Percentiles rank a stretch among this genome's conserved stretches.
These are phyloP conservation scores for Pica pica DNA, from an alignment of 2,113 vertebrate species.

Conservation along the genomic window DNA sequence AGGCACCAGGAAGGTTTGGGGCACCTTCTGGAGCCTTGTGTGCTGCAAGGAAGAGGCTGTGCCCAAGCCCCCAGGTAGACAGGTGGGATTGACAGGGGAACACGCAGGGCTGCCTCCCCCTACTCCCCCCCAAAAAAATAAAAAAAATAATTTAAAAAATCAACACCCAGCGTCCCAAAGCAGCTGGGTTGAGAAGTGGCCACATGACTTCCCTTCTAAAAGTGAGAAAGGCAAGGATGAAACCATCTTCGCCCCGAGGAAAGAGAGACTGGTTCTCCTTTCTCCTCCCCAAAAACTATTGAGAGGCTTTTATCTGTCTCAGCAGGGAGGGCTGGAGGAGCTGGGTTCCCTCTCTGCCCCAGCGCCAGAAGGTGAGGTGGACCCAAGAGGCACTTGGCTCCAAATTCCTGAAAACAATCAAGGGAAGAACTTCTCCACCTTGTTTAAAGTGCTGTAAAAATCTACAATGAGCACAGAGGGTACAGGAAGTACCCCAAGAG, in stretches of 20 bases:
- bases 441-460: neutral
- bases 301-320: neutral
- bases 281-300: neutral
- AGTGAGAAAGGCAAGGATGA: neutral
- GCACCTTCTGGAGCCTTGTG: neutral
- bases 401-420: neutral
- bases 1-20: neutral
- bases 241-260: neutral
- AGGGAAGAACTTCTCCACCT: neutral
- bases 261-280: rapidly evolving
- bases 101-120: rapidly evolving
- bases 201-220: neutral
- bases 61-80: neutral
- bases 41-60: neutral
- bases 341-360: neutral
- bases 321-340: neutral
- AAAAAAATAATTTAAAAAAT: neutral
- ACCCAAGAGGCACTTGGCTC: neutral
- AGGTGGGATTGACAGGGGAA: rapidly evolving
- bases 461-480: neutral
- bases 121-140: neutral
- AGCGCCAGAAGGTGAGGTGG: neutral
- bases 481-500: neutral
- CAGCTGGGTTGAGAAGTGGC: neutral
- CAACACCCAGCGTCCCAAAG: neutral